A percentile compares a stretch with the other conserved stretches of the same genome.
Evolutionary conservation across 2,113 vertebrate genomes (phyloP).

Genomic region (Procavia capensis): DNA sequence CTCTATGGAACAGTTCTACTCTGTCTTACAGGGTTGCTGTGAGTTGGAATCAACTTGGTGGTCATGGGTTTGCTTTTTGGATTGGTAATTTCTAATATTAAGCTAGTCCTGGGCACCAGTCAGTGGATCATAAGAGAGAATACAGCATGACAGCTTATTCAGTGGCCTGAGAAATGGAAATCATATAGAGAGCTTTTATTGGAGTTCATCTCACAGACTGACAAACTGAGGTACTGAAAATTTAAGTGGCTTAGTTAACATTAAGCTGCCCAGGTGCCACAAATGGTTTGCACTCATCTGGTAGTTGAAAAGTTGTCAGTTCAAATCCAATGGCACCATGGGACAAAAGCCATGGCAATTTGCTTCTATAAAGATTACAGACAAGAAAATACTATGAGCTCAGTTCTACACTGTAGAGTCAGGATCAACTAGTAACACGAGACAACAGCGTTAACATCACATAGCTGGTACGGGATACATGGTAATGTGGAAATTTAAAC

Average conservation of each 20-base stretch:
- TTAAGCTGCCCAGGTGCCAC: not conserved
- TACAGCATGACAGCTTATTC: not conserved
- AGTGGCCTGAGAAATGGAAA: not conserved
- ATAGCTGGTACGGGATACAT: not conserved
- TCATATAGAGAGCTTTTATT: not conserved
- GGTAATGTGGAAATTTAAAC: not conserved
- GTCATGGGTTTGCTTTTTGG: no score
- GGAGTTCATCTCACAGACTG: not conserved
- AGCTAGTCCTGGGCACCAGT: not conserved
- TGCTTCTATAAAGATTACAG: not conserved
- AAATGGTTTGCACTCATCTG: not conserved
- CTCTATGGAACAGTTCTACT: no score
- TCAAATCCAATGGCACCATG: not conserved
- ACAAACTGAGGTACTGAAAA: constrained; percentile 31
- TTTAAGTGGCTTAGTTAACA: constrained; percentile 24
- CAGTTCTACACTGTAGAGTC: not conserved
- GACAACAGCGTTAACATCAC: not conserved
- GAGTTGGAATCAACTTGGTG: no score
- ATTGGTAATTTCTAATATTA: not conserved
- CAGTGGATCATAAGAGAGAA: not conserved
- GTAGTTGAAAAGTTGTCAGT: not conserved
- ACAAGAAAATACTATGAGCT: not conserved
- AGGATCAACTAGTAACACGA: not conserved
- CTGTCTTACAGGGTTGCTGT: no score
- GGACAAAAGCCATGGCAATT: not conserved